These are phyloP conservation scores for Ctenomys sociabilis DNA, from an alignment of 2,113 vertebrate species.

Conservation along the genomic window DNA sequence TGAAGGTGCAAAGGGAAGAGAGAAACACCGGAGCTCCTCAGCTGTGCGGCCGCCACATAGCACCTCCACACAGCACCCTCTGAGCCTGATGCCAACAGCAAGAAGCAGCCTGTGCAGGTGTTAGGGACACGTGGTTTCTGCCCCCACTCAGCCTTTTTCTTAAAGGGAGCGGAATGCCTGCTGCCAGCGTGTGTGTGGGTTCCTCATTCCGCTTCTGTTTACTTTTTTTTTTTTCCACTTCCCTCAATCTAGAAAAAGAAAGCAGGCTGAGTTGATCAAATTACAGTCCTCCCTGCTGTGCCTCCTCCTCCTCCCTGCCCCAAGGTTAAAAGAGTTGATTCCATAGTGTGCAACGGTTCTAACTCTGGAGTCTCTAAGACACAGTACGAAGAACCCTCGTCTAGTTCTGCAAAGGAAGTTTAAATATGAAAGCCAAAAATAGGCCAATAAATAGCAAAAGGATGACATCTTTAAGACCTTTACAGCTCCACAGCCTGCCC, in stretches of 20 bases:
- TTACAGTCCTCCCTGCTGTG: neutral
- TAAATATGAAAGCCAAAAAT: constrained; percentile 17
- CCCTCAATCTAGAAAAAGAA: neutral
- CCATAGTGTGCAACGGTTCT: neutral
- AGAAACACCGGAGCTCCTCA: neutral
- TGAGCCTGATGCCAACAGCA: neutral
- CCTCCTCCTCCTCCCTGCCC: neutral
- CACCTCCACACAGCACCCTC: rapidly evolving
- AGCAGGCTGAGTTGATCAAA: neutral
- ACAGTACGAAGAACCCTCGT: neutral
- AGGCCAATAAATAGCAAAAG: neutral
- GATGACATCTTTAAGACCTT: neutral
- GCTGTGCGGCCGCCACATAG: no score
- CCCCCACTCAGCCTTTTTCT: neutral
- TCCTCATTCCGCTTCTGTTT: neutral
- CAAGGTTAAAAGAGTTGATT: neutral
- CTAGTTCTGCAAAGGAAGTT: constrained; percentile 46
- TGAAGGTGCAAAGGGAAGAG: neutral
- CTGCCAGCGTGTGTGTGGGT: neutral
- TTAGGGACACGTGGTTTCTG: neutral
- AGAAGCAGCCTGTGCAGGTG: neutral
- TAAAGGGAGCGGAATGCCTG: neutral
- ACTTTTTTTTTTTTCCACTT: neutral
- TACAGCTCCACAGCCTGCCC: neutral
- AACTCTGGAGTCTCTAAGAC: neutral